Evolutionary conservation across 2,888 invertebrate genomes (phyloP).

Genomic region (Eristalis intricaria): DNA sequence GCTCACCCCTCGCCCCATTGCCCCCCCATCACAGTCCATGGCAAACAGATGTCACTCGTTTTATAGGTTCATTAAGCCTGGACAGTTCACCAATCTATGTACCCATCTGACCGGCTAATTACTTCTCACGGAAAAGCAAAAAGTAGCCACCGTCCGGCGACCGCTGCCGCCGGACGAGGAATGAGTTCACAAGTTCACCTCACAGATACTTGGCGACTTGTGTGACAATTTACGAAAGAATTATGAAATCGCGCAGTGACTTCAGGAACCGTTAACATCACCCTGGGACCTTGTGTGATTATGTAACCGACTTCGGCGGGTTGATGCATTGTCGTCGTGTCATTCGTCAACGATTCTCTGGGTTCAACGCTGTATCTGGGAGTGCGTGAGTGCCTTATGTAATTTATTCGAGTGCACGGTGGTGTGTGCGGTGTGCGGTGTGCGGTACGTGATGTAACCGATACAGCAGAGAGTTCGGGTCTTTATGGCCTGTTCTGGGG

Average conservation of each 20-base stretch:
- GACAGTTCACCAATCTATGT: background rate
- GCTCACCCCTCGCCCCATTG: background rate
- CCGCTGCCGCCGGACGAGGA: background rate
- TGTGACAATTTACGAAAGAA: constrained; percentile 9
- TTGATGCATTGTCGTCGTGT: background rate
- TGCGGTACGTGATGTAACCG: background rate
- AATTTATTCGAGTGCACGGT: background rate
- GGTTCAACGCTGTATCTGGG: background rate
- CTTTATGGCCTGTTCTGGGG: background rate
- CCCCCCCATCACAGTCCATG: background rate
- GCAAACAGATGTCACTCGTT: background rate
- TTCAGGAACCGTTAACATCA: constrained; percentile 15
- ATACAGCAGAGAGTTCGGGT: background rate
- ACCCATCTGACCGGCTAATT: constrained; percentile 10
- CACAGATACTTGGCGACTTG: background rate
- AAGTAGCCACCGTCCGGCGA: background rate
- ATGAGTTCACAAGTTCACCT: constrained; percentile 20
- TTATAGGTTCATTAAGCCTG: constrained; percentile 9
- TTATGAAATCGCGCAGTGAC: constrained; percentile 33
- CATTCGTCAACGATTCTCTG: background rate
- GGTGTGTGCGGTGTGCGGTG: background rate
- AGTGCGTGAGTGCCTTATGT: background rate
- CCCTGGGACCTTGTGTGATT: background rate
- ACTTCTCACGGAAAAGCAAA: background rate
- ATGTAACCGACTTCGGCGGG: background rate